Evolutionary conservation across 92 coral and sea anemone genomes (phyloP).

Genomic region (Pocillopora meandrina): DNA sequence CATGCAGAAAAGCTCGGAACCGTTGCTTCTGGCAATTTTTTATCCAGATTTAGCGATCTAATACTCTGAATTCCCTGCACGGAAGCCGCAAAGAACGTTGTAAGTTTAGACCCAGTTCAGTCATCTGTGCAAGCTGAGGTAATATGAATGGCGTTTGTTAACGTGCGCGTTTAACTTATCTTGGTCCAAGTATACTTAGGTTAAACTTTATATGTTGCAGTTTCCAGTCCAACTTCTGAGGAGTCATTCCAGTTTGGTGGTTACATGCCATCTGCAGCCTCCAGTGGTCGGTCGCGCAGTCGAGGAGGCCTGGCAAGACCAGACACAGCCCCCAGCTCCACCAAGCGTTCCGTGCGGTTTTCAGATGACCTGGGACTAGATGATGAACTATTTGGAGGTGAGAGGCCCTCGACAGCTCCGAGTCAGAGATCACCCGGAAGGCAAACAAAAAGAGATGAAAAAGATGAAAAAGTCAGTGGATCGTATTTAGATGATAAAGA

Average conservation of each 20-base stretch:
- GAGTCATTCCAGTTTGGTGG: constrained; percentile 96
- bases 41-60: no score
- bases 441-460: constrained; percentile 44
- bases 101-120: no score
- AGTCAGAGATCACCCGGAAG: constrained; percentile 62
- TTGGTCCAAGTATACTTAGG: background rate
- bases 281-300: constrained; percentile 70
- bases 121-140: no score
- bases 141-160: no score
- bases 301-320: constrained; percentile 83
- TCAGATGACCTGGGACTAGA: constrained; percentile 93
- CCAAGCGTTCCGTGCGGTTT: constrained; percentile 85
- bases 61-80: no score
- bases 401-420: constrained; percentile 94
- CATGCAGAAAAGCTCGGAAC: no score
- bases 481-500: constrained; percentile 31
- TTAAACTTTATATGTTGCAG: constrained; percentile 28
- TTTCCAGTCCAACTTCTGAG: constrained; percentile 74
- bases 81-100: no score
- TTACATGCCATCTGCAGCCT: constrained; percentile 93
- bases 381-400: constrained; percentile 65
- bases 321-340: constrained; percentile 88
- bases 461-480: constrained; percentile 15
- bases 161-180: no score
- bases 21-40: no score